Evolutionary conservation across 2,888 invertebrate genomes (phyloP).

Genomic region (Rambutsinella grinnellia): DNA sequence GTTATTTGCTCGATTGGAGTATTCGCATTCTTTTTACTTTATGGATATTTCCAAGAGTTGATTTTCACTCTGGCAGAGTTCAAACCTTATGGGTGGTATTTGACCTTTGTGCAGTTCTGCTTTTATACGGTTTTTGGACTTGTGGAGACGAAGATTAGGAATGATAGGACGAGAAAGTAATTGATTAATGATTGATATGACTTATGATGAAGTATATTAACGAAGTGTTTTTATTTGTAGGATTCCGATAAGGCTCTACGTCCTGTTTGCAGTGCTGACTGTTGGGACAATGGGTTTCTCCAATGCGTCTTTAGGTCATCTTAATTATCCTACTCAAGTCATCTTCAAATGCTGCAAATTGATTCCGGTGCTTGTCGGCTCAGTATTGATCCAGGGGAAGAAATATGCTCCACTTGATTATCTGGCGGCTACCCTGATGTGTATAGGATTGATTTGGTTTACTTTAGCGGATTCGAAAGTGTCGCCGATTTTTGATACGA

Average conservation of each 20-base stretch:
- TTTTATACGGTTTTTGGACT: conserved; percentile 87
- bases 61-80: conserved; percentile 93
- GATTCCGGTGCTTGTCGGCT: conserved; percentile 94
- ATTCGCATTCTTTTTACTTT: conserved; percentile 88
- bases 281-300: conserved; percentile 97
- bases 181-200: too few relatives aligned
- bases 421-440: conserved; percentile 87
- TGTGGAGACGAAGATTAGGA: conserved; percentile 76
- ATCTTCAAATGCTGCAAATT: conserved; percentile 98
- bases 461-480: conserved; percentile 82
- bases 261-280: conserved; percentile 86
- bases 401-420: conserved; percentile 87
- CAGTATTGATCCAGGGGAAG: conserved; percentile 92
- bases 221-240: conserved; percentile 72
- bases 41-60: conserved; percentile 88
- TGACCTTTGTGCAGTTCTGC: conserved; percentile 92
- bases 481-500: conserved; percentile 74
- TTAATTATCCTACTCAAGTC: conserved; percentile 94
- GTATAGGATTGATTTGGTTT: conserved; percentile 90
- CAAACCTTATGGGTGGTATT: conserved; percentile 88
- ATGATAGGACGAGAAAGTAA: conserved; percentile 73
- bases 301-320: conserved; percentile 91
- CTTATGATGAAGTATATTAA: conserved; percentile 3
- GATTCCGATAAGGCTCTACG: conserved; percentile 86
- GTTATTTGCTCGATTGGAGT: conserved; percentile 82